Conservation (phyloP, 2,888 invertebrate genomes). For the Hypolimnas misippus region DNA sequence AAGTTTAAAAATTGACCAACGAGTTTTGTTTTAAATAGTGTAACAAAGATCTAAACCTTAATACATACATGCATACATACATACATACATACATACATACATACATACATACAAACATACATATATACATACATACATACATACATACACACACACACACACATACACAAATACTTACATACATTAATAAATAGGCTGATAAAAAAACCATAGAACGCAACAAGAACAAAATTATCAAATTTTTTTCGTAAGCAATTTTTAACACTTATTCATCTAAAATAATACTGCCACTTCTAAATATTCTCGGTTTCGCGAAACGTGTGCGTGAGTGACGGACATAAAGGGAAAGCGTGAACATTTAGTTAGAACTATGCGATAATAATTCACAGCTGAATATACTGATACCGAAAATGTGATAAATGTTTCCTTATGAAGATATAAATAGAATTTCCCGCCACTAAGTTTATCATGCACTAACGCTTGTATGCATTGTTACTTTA, state of each 20-base stretch:
- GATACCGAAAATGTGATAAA: conserved; percentile 70
- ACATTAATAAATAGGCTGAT: too few species aligned
- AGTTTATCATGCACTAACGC: not conserved
- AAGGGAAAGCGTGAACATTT: conserved; percentile 76
- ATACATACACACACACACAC: not conserved
- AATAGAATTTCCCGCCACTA: conserved; percentile 20
- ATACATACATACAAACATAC: not conserved
- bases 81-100: too few species aligned
- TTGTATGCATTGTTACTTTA: not conserved
- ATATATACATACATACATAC: conserved; percentile 2
- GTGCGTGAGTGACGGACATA: conserved; percentile 73
- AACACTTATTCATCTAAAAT: not conserved
- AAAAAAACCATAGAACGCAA: not conserved
- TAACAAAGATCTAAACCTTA: too few species aligned
- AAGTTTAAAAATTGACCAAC: too few species aligned
- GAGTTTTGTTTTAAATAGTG: too few species aligned
- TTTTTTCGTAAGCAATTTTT: not conserved
- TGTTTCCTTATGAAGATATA: conserved; percentile 49
- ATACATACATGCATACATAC: not conserved
- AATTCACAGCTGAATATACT: conserved; percentile 69
- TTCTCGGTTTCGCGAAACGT: conserved; percentile 34
- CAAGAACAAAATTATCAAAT: not conserved
- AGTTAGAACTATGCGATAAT: conserved; percentile 68
- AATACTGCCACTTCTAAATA: conserved; percentile 21
- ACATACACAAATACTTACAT: too few species aligned